Evolutionary conservation across 2,797 vertebrate genomes (phyloP).

Genomic region (Eulemur mongoz): DNA sequence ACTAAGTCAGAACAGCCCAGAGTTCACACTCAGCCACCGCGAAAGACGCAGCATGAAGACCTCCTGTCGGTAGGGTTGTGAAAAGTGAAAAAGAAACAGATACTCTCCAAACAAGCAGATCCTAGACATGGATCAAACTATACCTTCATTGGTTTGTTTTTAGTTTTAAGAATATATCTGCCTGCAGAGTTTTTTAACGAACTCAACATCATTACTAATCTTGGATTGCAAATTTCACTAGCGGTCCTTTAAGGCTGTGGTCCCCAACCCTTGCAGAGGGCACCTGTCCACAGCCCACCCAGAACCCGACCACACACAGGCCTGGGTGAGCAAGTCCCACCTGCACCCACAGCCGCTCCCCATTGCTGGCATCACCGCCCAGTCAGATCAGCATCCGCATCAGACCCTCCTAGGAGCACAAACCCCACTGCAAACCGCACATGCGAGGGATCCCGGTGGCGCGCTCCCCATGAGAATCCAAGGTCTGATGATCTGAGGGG

Average conservation of each 20-base stretch:
- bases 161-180: neutral
- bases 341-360: no score
- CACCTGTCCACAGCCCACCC: no score
- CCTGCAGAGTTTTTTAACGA: neutral
- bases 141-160: neutral
- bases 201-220: neutral
- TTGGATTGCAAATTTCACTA: neutral
- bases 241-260: neutral
- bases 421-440: no score
- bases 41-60: neutral
- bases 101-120: neutral
- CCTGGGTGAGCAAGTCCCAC: no score
- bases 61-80: neutral
- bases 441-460: no score
- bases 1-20: neutral
- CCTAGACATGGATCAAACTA: neutral
- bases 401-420: no score
- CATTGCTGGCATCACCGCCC: no score
- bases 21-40: neutral
- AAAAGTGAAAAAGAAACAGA: neutral
- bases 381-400: no score
- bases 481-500: no score
- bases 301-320: no score
- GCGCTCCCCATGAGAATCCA: no score
- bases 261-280: no score